These are phyloP conservation scores for Apodemia mormo DNA, from an alignment of 2,888 invertebrate species.

Conservation along the genomic window DNA sequence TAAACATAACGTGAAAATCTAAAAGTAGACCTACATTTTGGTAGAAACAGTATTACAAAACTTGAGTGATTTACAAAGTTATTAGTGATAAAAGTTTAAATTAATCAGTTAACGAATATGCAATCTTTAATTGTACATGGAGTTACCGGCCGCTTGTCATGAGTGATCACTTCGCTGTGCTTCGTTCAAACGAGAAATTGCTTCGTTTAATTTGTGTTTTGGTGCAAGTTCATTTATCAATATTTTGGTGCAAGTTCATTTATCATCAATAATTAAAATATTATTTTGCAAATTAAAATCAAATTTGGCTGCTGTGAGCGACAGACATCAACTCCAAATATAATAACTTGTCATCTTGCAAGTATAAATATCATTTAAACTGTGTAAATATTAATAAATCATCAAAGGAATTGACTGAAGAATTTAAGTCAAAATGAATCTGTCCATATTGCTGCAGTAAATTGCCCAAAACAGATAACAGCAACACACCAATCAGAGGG, in stretches of 20 bases:
- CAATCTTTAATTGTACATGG: not conserved
- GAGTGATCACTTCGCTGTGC: not conserved
- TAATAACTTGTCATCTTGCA: not conserved
- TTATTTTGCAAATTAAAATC: not conserved
- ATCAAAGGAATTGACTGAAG: not conserved
- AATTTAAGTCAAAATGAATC: not conserved
- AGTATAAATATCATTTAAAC: constrained; percentile 1
- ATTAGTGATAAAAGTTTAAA: too few relatives aligned
- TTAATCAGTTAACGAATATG: not conserved
- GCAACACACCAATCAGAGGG: not conserved
- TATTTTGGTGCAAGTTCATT: too few relatives aligned
- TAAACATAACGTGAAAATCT: too few relatives aligned
- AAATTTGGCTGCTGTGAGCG: not conserved
- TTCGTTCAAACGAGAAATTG: not conserved
- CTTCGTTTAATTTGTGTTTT: not conserved
- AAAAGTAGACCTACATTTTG: too few relatives aligned
- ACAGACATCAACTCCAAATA: not conserved
- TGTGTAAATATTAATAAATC: not conserved
- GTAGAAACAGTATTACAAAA: too few relatives aligned
- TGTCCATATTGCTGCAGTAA: not conserved
- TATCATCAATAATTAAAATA: not conserved
- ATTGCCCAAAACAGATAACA: not conserved
- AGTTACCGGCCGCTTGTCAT: not conserved
- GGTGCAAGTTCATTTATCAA: not conserved
- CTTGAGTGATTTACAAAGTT: too few relatives aligned